Percentiles rank a stretch among this genome's conserved stretches.
These are phyloP conservation scores for Rallus crepitans DNA, from an alignment of 2,797 vertebrate genomes.

Conservation along the genomic window DNA sequence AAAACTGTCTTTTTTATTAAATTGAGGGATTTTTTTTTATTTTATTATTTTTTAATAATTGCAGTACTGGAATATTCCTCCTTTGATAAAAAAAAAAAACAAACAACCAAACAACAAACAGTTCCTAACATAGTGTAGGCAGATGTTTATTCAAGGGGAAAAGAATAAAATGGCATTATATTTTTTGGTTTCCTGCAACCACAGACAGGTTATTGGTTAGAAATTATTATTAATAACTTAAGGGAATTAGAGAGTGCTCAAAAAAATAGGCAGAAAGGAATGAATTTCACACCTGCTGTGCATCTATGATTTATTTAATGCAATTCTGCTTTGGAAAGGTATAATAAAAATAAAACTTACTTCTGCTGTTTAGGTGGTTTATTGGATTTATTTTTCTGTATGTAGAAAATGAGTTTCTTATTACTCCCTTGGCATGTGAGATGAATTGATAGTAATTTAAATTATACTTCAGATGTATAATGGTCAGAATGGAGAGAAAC, in stretches of 20 bases:
- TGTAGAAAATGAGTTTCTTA: slow-evolving; percentile 45
- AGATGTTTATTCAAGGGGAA: slow-evolving; percentile 28
- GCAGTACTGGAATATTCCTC: background rate
- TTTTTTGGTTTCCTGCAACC: background rate
- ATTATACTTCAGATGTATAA: background rate
- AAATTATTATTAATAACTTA: slow-evolving; percentile 59
- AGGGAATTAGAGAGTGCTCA: slow-evolving; percentile 17
- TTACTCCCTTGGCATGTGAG: background rate
- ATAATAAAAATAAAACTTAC: slow-evolving; percentile 36
- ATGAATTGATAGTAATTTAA: slow-evolving; percentile 37
- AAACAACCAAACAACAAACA: background rate
- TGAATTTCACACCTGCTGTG: slow-evolving; percentile 8
- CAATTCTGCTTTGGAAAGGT: slow-evolving; percentile 22
- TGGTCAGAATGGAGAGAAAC: background rate
- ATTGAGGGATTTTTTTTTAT: background rate
- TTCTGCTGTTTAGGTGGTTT: slow-evolving; percentile 16
- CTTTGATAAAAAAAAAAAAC: background rate
- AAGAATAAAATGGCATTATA: background rate
- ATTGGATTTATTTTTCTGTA: slow-evolving; percentile 42
- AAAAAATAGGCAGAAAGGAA: slow-evolving; percentile 19
- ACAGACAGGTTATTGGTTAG: slow-evolving; percentile 18
- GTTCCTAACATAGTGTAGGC: background rate
- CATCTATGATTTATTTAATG: slow-evolving; percentile 45
- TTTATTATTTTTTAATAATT: background rate
- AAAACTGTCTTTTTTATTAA: background rate